Percentiles rank a stretch among this genome's conserved stretches.
Conservation (phyloP, 2,113 vertebrate species). For the Carlito syrichta region DNA sequence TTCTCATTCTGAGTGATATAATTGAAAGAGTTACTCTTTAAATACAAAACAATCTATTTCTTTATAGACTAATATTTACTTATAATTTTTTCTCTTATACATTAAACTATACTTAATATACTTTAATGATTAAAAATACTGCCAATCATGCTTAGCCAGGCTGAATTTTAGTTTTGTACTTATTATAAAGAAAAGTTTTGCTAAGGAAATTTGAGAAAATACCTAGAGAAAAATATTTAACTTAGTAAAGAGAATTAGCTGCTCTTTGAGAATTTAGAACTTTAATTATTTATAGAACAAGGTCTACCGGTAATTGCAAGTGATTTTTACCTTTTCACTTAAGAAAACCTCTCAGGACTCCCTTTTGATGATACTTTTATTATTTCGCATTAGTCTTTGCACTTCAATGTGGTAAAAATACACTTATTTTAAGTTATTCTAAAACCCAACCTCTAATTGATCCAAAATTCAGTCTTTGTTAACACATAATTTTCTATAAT, state of each 20-base stretch:
- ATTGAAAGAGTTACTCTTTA: not conserved
- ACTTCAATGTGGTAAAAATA: not conserved
- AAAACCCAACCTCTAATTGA: not conserved
- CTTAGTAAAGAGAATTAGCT: not conserved
- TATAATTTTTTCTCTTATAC: not conserved
- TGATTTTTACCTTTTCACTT: not conserved
- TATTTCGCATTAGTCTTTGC: not conserved
- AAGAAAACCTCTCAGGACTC: not conserved
- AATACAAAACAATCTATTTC: not conserved
- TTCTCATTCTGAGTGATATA: not conserved
- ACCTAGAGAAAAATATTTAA: not conserved
- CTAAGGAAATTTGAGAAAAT: not conserved
- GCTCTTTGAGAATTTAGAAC: not conserved
- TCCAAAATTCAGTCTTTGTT: not conserved
- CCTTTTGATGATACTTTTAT: not conserved
- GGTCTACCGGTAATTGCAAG: not conserved
- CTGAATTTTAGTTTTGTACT: not conserved
- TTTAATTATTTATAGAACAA: not conserved
- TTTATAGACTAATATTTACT: not conserved
- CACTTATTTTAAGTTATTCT: not conserved
- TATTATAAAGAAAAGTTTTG: not conserved
- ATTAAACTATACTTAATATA: not conserved
- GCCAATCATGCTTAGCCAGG: not conserved
- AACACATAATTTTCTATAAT: not conserved
- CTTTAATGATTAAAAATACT: not conserved